Evolutionary conservation across 2,797 vertebrate species (phyloP), one percentile per base, ranked within the genome.

Genomic region (Chelidonichthys spinosus): DNA sequence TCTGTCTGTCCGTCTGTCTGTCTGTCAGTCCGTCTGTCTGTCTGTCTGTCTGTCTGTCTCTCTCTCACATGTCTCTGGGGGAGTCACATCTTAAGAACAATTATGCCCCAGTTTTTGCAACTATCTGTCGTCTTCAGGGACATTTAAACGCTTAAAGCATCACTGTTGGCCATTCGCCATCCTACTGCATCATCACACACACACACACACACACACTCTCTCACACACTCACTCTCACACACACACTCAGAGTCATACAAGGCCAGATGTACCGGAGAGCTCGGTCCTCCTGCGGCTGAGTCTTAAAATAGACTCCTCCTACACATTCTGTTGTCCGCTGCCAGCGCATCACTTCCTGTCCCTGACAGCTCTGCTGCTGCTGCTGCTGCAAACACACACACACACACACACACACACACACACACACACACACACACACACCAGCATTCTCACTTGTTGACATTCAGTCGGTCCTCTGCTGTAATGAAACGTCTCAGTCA

Each of bases 241-340:
- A 67, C 7, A 43, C 50, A 40, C 53, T 46, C 56, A 63, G 35
- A 66, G 36, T 10, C 63, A n/a, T 6, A 65, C 69, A 66, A 36
- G 52, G 14, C 77, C 87, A 89, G 83, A 88, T 87, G 79, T 82
- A 83, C 79, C 39, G 47, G 50, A 77, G 72, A 49, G 66, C 72
- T 69, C 52, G 74, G 64, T 81, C 61, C 81, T 83, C 65, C 68
- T 77, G 81, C 74, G 76, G 72, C 69, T 59, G 42, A 65, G 78
- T 80, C 89, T 76, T 79, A 90, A 91, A 93, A 93, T 92, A 93
- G 73, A 69, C 60, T 53, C 88, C 86, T 69, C 87, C 85, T 79
- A 85, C 91, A 82, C 53, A 74, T 87, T 89, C 52, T 86, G 82
- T 74, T 15, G 33, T 79, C 74, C 49, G 32, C 55, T 37, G 0